Conservation (phyloP, 2,113 vertebrate genomes). For the Plectropomus leopardus region DNA sequence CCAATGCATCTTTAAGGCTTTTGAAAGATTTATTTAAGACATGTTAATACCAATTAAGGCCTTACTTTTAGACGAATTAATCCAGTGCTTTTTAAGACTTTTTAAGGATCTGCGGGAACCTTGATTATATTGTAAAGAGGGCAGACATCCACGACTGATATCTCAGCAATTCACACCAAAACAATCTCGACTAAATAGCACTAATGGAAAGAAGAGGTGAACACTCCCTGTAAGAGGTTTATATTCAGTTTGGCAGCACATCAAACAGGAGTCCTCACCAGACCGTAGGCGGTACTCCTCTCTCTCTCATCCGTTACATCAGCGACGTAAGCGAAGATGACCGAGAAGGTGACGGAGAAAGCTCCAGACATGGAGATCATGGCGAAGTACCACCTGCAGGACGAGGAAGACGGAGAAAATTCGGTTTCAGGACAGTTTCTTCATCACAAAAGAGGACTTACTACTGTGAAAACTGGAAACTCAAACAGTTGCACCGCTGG, state of each 20-base stretch:
- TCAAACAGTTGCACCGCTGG: background rate
- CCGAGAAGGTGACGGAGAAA: slow-evolving; percentile 97
- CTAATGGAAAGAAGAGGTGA: too few relatives aligned
- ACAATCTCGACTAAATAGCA: too few relatives aligned
- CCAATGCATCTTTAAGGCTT: too few relatives aligned
- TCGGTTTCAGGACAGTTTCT: background rate
- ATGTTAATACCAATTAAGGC: too few relatives aligned
- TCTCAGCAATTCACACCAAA: too few relatives aligned
- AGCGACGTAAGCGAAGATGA: slow-evolving; percentile 97
- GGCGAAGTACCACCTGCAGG: slow-evolving; percentile 94
- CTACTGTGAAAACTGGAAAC: background rate
- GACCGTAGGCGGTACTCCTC: slow-evolving; percentile 93
- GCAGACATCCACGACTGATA: too few relatives aligned
- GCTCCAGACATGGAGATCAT: slow-evolving; percentile 96
- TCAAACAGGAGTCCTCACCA: slow-evolving; percentile 84
- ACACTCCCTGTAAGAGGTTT: background rate
- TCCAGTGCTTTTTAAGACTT: too few relatives aligned
- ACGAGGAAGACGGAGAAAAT: background rate
- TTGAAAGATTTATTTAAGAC: too few relatives aligned
- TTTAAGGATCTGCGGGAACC: too few relatives aligned
- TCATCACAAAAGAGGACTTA: background rate
- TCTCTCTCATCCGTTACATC: slow-evolving; percentile 93
- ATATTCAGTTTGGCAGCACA: background rate
- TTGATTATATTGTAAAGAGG: too few relatives aligned
- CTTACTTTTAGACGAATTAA: too few relatives aligned